phyloP scores from a whole-genome alignment of 2,888 invertebrate species.

The Drosophila emarginata region DNA sequence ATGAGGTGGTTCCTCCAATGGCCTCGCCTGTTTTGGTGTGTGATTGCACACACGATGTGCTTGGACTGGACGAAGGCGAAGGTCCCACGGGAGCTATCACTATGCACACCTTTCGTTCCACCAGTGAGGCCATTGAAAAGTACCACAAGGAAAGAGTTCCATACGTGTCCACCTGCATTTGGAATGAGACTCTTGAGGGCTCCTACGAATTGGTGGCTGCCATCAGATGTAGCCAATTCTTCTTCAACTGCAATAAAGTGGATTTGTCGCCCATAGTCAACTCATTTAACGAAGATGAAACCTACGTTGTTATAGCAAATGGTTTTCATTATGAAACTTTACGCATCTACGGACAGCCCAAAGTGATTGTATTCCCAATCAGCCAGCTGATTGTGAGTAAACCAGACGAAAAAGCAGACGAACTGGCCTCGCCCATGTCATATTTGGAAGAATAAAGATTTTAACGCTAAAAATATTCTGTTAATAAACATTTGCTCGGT shows the following conservation, averaged over 20 bases:
- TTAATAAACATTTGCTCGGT: conserved; percentile 40
- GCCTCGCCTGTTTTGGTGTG: conserved; percentile 30
- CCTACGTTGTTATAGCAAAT: neutral
- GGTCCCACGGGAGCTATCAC: conserved; percentile 39
- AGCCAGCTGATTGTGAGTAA: conserved; percentile 1
- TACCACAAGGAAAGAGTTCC: conserved; percentile 17
- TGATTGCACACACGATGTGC: conserved; percentile 16
- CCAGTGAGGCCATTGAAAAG: conserved; percentile 26
- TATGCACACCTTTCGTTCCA: conserved; percentile 41
- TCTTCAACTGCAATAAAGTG: conserved; percentile 50
- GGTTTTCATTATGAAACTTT: conserved; percentile 54
- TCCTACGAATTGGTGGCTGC: conserved; percentile 47
- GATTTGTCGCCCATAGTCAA: conserved; percentile 32
- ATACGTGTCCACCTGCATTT: conserved; percentile 29
- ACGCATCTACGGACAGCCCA: conserved; percentile 19
- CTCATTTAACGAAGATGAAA: neutral
- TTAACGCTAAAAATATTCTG: conserved; percentile 37
- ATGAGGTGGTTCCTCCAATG: neutral
- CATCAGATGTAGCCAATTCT: conserved; percentile 34
- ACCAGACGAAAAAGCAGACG: neutral
- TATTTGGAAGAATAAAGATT: conserved; percentile 40
- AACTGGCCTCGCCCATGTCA: conserved; percentile 30
- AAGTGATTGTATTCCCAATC: conserved; percentile 53
- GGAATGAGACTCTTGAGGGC: conserved; percentile 47
- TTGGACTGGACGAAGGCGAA: conserved; percentile 17